phyloP scores from a whole-genome alignment of 1,140 invertebrate genomes.

The Neodiprion virginianus region DNA sequence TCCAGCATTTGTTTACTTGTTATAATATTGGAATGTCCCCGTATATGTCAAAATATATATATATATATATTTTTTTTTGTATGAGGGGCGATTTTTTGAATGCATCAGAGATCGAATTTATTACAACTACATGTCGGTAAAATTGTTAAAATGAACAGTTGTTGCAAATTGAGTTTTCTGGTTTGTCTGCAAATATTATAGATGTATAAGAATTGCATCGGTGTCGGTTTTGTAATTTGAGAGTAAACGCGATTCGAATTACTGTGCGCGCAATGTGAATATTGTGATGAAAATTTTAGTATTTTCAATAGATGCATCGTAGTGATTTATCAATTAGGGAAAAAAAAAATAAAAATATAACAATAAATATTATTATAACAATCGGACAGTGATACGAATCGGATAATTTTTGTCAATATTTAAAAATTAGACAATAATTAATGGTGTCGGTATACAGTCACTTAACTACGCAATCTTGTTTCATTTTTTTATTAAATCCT shows the following conservation, averaged over 20 bases:
- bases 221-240: slow-evolving; percentile 39
- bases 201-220: slow-evolving; percentile 36
- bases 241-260: slow-evolving; percentile 49
- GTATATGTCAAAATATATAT: no score
- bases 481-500: slow-evolving; percentile 61
- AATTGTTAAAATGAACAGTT: no score
- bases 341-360: slow-evolving; percentile 12
- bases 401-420: slow-evolving; percentile 34
- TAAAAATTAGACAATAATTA: slow-evolving; percentile 35
- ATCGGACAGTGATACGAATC: slow-evolving; percentile 38
- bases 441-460: slow-evolving; percentile 58
- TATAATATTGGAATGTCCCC: no score
- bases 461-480: slow-evolving; percentile 59
- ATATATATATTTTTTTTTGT: no score
- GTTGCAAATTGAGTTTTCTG: no score
- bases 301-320: not conserved
- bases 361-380: not conserved
- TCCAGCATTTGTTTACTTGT: no score
- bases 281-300: slow-evolving; percentile 13
- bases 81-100: no score
- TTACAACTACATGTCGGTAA: no score
- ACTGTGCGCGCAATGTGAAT: slow-evolving; percentile 22
- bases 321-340: not conserved
- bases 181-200: no score
- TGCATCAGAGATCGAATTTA: no score